Conservation (phyloP, 1,140 invertebrate species). For the Sitobion miscanthi region DNA sequence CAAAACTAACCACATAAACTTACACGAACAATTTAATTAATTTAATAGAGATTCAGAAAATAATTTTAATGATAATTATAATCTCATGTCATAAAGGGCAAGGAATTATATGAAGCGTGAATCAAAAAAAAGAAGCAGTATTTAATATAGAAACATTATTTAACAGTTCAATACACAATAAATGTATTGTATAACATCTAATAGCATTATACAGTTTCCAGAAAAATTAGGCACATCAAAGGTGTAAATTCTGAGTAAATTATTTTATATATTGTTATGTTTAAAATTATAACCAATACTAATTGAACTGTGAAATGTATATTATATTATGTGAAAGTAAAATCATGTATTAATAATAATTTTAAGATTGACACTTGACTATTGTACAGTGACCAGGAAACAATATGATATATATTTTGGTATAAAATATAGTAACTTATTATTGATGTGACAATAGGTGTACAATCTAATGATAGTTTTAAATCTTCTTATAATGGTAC, state of each 20-base stretch:
- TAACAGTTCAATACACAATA: background rate
- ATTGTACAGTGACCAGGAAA: background rate
- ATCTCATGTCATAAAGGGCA: slow-evolving; percentile 12
- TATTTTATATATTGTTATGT: too few relatives aligned
- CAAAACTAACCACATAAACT: background rate
- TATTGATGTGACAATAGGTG: background rate
- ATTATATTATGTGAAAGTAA: too few relatives aligned
- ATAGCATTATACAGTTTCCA: background rate
- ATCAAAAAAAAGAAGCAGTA: background rate
- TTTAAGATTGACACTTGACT: background rate
- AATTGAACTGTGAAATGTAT: too few relatives aligned
- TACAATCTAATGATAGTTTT: background rate
- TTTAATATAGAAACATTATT: background rate
- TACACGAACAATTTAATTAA: background rate
- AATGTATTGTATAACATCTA: background rate
- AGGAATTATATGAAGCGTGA: background rate
- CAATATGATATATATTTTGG: background rate
- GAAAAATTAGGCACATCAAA: background rate
- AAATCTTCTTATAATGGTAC: background rate
- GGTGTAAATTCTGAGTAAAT: background rate
- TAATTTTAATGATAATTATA: background rate
- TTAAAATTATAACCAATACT: too few relatives aligned
- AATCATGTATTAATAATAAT: too few relatives aligned
- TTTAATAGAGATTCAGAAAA: background rate
- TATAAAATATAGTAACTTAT: background rate